Base-by-base conservation (phyloP, 92 coral and sea anemone genomes). In the Heteractis magnifica region DNA sequence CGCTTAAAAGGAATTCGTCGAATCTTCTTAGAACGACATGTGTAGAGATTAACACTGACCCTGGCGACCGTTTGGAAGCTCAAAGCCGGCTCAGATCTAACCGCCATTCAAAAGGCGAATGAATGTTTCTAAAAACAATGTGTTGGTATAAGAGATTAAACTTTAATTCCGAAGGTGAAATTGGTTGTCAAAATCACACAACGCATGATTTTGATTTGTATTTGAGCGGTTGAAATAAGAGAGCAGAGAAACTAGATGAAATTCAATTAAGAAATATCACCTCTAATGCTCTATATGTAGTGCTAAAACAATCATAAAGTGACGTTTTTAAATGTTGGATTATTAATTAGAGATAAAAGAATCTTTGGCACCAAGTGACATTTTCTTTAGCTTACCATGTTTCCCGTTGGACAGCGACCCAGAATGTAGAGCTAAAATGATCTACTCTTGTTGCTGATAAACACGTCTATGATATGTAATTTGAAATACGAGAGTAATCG, bases 341-440 rank as follows among this genome's bases (percentile, higher is more conserved):
- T 53, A 53, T 53, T 53, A 8, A 34, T 34, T 34, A 34, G 44
- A 34, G 44, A 34, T 34, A 34, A 34, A 34, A 34, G 44, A 34
- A 34, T 34, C 2, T 34, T 26, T 12, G 16, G 16, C 14, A 58
- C 64, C 64, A 58, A 58, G 15, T 12, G 16, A 58, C 64, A 58
- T 58, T 12, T 21, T 6, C 49, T 26, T n/a, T 21, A 4, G 12
- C 73, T 68, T 23, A 68, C 73, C 73, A 68, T 68, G 14, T 23
- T 26, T 21, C 49, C 14, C 14, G 73, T 26, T 68, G 73, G 73
- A 10, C 49, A 68, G 73, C 11, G 73, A 68, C 14, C 73, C 48
- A 21, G 50, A 68, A 68, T 68, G 26, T 48, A 68, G 73, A 68
- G 73, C 73, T 68, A 64, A 15, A 68, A 41, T n/a, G 73, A 62